A percentile compares a stretch with the other conserved stretches of the same genome.
These are phyloP conservation scores for Myotis vivesi DNA, from an alignment of 2,797 vertebrate species.

Conservation along the genomic window DNA sequence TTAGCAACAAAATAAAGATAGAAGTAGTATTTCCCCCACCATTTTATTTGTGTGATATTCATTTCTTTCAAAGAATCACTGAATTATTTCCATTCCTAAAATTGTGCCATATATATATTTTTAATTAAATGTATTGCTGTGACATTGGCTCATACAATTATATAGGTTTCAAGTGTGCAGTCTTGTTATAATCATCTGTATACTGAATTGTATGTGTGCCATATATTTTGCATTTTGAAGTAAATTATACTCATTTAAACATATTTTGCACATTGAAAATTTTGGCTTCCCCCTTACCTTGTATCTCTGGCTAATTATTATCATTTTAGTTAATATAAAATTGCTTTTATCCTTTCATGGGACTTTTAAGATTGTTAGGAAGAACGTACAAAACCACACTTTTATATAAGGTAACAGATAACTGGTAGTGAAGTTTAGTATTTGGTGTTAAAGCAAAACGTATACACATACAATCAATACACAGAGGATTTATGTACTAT, in stretches of 20 bases:
- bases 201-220: background rate
- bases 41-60: background rate
- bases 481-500: background rate
- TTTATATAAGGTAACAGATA: background rate
- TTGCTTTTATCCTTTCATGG: background rate
- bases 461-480: background rate
- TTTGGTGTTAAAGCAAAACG: conserved; percentile 25
- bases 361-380: background rate
- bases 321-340: conserved; percentile 1
- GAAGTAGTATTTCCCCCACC: background rate
- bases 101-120: background rate
- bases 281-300: background rate
- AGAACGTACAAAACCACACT: conserved; percentile 13
- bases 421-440: background rate
- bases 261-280: background rate
- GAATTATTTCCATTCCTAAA: background rate
- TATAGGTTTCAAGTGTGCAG: background rate
- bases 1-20: background rate
- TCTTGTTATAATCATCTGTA: background rate
- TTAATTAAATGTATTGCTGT: background rate
- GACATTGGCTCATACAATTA: background rate
- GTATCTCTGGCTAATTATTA: background rate
- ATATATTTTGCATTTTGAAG: background rate
- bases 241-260: conserved; percentile 15
- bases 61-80: background rate